A percentile compares a stretch with the other conserved stretches of the same genome.
These are phyloP conservation scores for Protonemura montana DNA, from an alignment of 2,888 invertebrate genomes.

Conservation along the genomic window DNA sequence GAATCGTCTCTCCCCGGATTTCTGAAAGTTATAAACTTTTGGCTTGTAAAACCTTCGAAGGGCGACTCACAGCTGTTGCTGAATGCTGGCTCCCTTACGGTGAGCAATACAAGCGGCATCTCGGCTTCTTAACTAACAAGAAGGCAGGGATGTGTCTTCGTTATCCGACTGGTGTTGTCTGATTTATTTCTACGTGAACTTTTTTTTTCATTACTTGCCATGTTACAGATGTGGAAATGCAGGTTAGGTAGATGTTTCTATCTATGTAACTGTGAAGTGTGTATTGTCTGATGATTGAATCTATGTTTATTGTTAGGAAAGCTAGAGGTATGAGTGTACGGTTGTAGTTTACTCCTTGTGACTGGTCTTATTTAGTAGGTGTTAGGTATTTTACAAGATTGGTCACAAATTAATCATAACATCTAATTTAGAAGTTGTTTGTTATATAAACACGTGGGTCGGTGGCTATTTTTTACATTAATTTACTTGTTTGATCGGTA, in stretches of 20 bases:
- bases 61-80: no score
- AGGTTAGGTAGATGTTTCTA: background rate
- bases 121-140: no score
- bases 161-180: background rate
- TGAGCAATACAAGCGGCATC: no score
- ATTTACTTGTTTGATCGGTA: no score
- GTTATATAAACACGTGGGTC: no score
- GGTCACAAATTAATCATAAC: background rate
- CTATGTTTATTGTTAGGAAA: background rate
- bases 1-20: no score
- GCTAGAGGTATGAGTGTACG: background rate
- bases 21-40: no score
- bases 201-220: background rate
- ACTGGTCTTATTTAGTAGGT: background rate
- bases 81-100: no score
- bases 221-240: background rate
- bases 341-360: background rate
- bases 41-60: no score
- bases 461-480: no score
- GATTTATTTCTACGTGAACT: background rate
- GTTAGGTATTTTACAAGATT: background rate
- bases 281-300: background rate
- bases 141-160: no score
- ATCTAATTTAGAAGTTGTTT: no score
- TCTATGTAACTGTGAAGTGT: background rate